Conservation (phyloP, 2,113 vertebrate genomes). For the Puffinus mauretanicus region DNA sequence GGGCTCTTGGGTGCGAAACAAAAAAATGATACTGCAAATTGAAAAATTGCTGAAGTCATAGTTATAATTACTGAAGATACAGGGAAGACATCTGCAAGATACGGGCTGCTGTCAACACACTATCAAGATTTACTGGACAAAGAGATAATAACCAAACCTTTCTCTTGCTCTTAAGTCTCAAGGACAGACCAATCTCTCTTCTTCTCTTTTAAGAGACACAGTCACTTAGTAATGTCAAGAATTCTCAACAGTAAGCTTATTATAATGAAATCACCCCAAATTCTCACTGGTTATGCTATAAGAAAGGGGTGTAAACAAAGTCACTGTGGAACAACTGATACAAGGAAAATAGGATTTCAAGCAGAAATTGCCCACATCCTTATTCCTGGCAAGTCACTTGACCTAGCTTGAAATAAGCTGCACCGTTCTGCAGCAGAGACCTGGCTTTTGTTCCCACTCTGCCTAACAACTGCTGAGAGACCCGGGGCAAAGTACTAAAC, state of each 20-base stretch:
- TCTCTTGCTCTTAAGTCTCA: neutral
- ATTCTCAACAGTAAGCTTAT: neutral
- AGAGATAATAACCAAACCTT: constrained; percentile 11
- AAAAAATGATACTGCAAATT: neutral
- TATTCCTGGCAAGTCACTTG: neutral
- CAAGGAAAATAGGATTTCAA: neutral
- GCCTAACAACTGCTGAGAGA: neutral
- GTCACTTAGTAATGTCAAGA: neutral
- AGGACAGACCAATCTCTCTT: constrained; percentile 2
- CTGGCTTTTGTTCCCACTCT: neutral
- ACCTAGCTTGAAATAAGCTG: neutral
- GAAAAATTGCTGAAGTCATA: neutral
- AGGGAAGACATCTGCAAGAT: neutral
- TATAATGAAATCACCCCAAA: neutral
- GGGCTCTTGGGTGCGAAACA: neutral
- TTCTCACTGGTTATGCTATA: neutral
- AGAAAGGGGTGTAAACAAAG: neutral
- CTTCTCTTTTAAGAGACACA: neutral
- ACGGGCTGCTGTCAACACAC: neutral
- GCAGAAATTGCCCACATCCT: neutral
- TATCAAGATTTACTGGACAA: neutral
- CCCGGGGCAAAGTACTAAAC: neutral
- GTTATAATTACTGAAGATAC: neutral
- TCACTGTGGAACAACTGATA: neutral
- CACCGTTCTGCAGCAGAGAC: neutral